A percentile compares a stretch with the other conserved stretches of the same genome.
phyloP scores from a whole-genome alignment of 2,888 invertebrate genomes.

The Hesperia comma region DNA sequence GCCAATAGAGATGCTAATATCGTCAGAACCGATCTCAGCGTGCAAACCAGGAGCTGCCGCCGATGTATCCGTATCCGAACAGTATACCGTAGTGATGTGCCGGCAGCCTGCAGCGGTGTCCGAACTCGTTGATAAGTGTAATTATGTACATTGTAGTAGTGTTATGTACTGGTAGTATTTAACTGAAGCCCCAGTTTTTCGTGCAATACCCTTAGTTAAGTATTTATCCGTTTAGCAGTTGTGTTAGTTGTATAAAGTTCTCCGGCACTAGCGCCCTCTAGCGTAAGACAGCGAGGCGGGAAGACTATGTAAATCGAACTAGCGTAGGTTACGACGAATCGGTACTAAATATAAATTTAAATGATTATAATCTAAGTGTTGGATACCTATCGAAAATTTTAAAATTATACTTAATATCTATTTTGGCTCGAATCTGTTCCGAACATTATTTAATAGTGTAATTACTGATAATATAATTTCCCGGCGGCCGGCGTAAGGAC shows the following conservation, averaged over 20 bases:
- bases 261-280: conserved; percentile 42
- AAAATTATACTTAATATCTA: conserved; percentile 40
- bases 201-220: conserved; percentile 83
- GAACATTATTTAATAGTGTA: conserved; percentile 33
- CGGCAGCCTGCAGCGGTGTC: conserved; percentile 30
- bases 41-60: no score
- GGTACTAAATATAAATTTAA: conserved; percentile 45
- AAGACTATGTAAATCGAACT: conserved; percentile 41
- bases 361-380: conserved; percentile 45
- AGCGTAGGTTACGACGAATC: conserved; percentile 39
- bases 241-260: conserved; percentile 76
- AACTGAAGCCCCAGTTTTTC: conserved; percentile 65
- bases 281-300: conserved; percentile 33
- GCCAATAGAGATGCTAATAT: no score
- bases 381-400: conserved; percentile 42
- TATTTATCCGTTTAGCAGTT: conserved; percentile 77
- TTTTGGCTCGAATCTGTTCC: conserved; percentile 29
- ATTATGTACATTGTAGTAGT: conserved; percentile 76
- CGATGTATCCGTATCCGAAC: no score
- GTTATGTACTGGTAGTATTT: conserved; percentile 54
- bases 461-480: conserved; percentile 27
- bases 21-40: no score
- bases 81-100: background rate
- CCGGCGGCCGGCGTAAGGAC: background rate
- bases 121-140: conserved; percentile 56